Percentiles rank a stretch among this genome's conserved stretches.
Evolutionary conservation across 2,888 invertebrate species (phyloP).

Genomic region (Megalurothrips usitatus): DNA sequence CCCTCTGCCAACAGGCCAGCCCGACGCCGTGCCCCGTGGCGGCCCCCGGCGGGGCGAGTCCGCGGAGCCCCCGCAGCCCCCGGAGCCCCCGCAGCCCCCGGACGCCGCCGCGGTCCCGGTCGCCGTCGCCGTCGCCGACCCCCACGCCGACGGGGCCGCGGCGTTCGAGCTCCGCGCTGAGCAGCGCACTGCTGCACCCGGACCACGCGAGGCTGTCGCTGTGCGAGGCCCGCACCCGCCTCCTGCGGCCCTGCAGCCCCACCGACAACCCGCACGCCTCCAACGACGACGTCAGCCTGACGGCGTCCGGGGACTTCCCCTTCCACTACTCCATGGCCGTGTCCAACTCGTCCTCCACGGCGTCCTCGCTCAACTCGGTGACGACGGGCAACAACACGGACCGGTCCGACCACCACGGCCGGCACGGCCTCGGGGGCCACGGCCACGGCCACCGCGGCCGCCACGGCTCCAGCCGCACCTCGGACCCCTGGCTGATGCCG

Average conservation of each 20-base stretch:
- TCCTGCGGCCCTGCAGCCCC: constrained; percentile 30
- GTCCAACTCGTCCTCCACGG: constrained; percentile 54
- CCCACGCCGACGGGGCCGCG: constrained; percentile 47
- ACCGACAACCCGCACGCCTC: constrained; percentile 45
- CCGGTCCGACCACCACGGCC: background rate
- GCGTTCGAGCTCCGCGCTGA: constrained; percentile 44
- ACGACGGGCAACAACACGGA: constrained; percentile 10
- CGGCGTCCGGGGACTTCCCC: constrained; percentile 35
- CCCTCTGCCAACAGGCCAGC: background rate
- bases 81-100: constrained; percentile 38
- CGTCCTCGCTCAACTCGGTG: constrained; percentile 55
- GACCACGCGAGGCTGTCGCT: constrained; percentile 58
- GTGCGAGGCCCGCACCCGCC: constrained; percentile 35
- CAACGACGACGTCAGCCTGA: constrained; percentile 43
- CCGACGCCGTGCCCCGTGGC: constrained; percentile 17
- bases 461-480: constrained; percentile 41
- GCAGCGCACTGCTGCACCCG: constrained; percentile 58
- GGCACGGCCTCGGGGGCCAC: background rate
- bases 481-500: constrained; percentile 45
- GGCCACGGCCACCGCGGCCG: constrained; percentile 44
- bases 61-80: constrained; percentile 38
- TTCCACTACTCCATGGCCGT: constrained; percentile 40
- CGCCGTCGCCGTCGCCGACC: constrained; percentile 45
- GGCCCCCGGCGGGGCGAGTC: background rate
- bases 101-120: constrained; percentile 30